Base-by-base conservation (phyloP, 2,113 vertebrate species). In the Oryzias woworae region DNA sequence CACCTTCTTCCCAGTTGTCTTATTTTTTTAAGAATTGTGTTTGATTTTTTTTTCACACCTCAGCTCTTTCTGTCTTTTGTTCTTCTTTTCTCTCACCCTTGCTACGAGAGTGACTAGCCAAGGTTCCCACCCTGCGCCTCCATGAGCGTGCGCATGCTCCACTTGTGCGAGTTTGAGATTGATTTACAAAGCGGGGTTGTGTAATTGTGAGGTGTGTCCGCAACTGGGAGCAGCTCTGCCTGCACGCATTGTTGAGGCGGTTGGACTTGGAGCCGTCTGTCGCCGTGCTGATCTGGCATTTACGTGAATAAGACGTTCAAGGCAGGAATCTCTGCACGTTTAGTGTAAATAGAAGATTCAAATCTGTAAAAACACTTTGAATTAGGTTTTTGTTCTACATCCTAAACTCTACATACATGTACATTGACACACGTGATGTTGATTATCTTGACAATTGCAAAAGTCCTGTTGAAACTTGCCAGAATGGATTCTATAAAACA, bases 171-270 rank as follows among this genome's bases (percentile, higher is more conserved):
- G 85, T 87, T 78, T 86, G 78, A 65, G 84, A 77, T 89, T 66
- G 65, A 58, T 72, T 89, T 87, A 76, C 89, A 81, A 77, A 76
- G 79, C 72, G 71, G 80, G 71, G 77, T 78, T 87, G 82, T 87
- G 83, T 84, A 84, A 85, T 80, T 81, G 69, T 68, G 76, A 91
- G 87, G 84, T 81, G 86, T 85, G 81, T 82, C 70, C 55, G 58
- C 62, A 71, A 68, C 45, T 75, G 62, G 73, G 78, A 75, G 78
- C 75, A 23, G 52, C 75, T 77, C 64, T 28, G 69, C 69, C 31
- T 63, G 5, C 79, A 74, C 78, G 75, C 65, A 67, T 83, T 87
- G 79, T 82, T 68, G 71, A 53, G 44, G 14, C 59, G 65, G 65
- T 48, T 66, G 47, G 75, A 63, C 73, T 75, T 17, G 56, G 66